Conservation (phyloP, 2,888 invertebrate genomes). For the Ariolimax columbianus region DNA sequence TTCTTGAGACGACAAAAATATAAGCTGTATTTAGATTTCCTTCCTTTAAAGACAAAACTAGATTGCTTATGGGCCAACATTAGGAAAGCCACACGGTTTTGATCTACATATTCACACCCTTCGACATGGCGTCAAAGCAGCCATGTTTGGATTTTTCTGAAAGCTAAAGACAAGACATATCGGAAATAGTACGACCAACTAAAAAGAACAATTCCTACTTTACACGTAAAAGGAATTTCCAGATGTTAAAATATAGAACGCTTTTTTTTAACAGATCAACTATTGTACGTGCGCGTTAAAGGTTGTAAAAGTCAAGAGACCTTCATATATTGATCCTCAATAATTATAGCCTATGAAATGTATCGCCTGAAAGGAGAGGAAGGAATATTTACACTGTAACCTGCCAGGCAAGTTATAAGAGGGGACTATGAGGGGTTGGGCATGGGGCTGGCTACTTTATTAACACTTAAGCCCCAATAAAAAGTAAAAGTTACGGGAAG, state of each 20-base stretch:
- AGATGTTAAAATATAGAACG: background rate
- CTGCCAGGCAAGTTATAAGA: too few relatives aligned
- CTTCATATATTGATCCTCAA: too few relatives aligned
- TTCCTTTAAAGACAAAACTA: conserved; percentile 56
- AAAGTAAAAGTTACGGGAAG: too few relatives aligned
- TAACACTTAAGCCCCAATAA: too few relatives aligned
- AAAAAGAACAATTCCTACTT: background rate
- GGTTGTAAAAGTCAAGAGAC: too few relatives aligned
- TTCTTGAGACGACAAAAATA: conserved; percentile 64
- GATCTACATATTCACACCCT: conserved; percentile 59
- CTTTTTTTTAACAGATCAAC: background rate
- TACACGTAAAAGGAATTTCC: background rate
- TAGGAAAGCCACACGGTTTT: conserved; percentile 63
- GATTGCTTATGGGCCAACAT: conserved; percentile 61
- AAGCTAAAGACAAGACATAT: background rate
- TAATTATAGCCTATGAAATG: too few relatives aligned
- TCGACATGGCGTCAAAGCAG: conserved; percentile 73
- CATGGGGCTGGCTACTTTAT: too few relatives aligned
- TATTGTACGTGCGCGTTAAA: background rate
- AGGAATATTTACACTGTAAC: too few relatives aligned
- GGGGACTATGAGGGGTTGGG: too few relatives aligned
- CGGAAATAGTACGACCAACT: conserved; percentile 13
- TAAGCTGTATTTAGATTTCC: conserved; percentile 58
- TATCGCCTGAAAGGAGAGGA: too few relatives aligned
- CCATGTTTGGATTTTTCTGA: conserved; percentile 64